A percentile compares a stretch with the other conserved stretches of the same genome.
Conservation (phyloP, 2,113 vertebrate species). For the Litocranius walleri region DNA sequence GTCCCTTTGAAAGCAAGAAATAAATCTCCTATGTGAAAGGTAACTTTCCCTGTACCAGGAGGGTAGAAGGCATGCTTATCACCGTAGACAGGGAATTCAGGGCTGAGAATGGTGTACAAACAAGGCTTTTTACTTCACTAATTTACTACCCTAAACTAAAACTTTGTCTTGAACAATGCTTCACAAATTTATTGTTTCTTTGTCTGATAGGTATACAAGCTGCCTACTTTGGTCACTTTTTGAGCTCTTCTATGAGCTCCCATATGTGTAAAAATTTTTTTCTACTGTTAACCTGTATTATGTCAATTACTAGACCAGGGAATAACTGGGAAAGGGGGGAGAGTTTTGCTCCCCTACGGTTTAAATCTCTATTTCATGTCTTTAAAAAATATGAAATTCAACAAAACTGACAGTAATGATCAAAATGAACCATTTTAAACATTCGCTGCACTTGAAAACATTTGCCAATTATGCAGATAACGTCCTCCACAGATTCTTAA, state of each 20-base stretch:
- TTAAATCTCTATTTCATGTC: constrained; percentile 37
- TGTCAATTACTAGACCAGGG: not conserved
- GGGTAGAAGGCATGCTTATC: not conserved
- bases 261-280: not conserved
- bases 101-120: not conserved
- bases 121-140: not conserved
- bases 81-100: not conserved
- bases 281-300: not conserved
- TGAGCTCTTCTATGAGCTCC: not conserved
- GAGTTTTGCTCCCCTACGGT: not conserved
- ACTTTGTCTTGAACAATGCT: not conserved
- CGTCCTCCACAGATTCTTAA: constrained; percentile 28
- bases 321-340: not conserved
- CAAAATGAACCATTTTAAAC: constrained; percentile 52
- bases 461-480: constrained; percentile 38
- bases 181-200: not conserved
- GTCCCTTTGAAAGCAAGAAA: not conserved
- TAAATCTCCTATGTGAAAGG: not conserved
- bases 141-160: not conserved
- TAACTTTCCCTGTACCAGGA: not conserved
- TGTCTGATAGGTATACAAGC: not conserved
- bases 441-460: constrained; percentile 33
- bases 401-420: constrained; percentile 28
- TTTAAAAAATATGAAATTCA: not conserved
- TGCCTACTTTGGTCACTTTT: not conserved